phyloP scores from a whole-genome alignment of 2,113 vertebrate species.

The Epinephelus cyanopodus region DNA sequence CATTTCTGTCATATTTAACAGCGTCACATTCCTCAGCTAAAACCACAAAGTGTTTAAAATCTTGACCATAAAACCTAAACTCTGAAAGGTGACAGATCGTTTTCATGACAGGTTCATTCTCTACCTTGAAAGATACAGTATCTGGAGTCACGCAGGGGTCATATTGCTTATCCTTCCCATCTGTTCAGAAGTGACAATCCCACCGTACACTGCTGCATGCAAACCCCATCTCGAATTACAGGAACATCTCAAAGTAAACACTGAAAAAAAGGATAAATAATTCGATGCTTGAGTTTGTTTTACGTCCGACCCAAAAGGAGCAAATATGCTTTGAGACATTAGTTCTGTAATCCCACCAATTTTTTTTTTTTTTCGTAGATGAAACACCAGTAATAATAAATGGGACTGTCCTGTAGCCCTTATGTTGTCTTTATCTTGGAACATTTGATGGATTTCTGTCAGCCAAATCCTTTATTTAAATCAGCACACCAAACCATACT shows the following conservation, averaged over 20 bases:
- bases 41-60: not conserved
- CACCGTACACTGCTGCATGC: not conserved
- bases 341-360: slow-evolving; percentile 1
- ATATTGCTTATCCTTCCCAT: slow-evolving; percentile 27
- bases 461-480: slow-evolving; percentile 37
- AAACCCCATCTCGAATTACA: not conserved
- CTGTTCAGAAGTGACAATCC: slow-evolving; percentile 23
- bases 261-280: not conserved
- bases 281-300: not conserved
- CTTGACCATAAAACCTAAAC: not conserved
- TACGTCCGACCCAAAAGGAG: not conserved
- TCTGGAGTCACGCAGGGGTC: slow-evolving; percentile 37
- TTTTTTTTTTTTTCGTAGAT: slow-evolving; percentile 7
- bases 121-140: slow-evolving; percentile 13
- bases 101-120: slow-evolving; percentile 21
- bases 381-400: not conserved
- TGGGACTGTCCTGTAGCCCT: slow-evolving; percentile 3
- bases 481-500: slow-evolving; percentile 8
- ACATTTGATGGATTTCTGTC: slow-evolving; percentile 46
- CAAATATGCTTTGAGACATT: not conserved
- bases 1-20: not conserved
- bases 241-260: not conserved
- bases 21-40: slow-evolving; percentile 5
- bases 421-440: slow-evolving; percentile 32
- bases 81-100: not conserved